Evolutionary conservation across 2,113 vertebrate species (phyloP).

Genomic region (Petrocephalus zakoni): DNA sequence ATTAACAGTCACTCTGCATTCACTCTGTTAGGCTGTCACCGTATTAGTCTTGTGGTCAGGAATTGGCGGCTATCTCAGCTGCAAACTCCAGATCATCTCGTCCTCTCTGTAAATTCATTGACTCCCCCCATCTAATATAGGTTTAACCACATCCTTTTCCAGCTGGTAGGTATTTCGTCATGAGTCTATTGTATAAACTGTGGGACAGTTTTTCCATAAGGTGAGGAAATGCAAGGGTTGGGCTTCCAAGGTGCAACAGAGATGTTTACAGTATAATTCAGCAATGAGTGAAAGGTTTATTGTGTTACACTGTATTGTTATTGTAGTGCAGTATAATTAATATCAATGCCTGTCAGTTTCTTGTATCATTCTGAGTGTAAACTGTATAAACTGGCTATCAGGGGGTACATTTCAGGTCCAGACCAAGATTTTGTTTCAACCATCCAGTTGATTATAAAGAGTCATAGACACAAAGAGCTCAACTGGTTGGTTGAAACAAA

Average conservation of each 20-base stretch:
- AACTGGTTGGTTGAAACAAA: neutral
- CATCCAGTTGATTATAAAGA: neutral
- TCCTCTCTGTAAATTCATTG: neutral
- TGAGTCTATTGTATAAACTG: too few species aligned
- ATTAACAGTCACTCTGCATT: neutral
- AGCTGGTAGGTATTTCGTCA: too few species aligned
- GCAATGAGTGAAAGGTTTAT: neutral
- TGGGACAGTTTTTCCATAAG: neutral
- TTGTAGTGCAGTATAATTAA: neutral
- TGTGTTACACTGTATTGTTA: neutral
- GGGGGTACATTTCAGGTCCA: neutral
- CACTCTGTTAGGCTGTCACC: neutral
- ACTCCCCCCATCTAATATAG: too few species aligned
- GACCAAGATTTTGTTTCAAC: neutral
- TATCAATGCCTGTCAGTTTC: neutral
- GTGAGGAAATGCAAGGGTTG: neutral
- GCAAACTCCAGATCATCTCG: neutral
- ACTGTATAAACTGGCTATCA: neutral
- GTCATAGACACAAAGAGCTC: neutral
- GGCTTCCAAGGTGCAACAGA: neutral
- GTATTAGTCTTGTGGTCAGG: neutral
- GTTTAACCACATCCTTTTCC: too few species aligned
- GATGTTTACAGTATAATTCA: neutral
- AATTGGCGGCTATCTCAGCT: neutral
- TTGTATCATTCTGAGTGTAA: neutral